Evolutionary conservation across 1,140 invertebrate species (phyloP), one percentile per base, ranked within the genome.

Genomic region (Drosophila chauvacae): DNA sequence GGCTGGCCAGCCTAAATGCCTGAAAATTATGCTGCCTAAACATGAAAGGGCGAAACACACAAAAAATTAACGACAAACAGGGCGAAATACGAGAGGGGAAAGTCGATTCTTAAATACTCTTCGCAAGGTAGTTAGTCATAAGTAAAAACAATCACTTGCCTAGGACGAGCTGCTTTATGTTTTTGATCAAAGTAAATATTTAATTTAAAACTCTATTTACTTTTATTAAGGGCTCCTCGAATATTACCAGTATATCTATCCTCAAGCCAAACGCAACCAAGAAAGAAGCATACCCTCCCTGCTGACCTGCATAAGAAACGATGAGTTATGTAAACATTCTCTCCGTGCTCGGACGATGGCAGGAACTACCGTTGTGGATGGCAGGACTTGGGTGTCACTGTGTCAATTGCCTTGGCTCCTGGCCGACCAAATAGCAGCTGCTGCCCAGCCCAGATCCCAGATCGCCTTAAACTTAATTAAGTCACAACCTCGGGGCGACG

Each of bases 21-120:
- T 78, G 81, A 90, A 88, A 88, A 90, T 88, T 88, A 88, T 85
- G 85, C 81, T 81, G 63, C 44, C 70, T 76, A 72, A 62, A 88
- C 85, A 90, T 85, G 85, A 90, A 88, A 79, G 41, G 81, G 60
- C 74, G 59, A 50, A 66, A 51, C n/a, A 75, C 47, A 53, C 37
- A 60, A 44, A 77, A 77, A 55, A 77, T 69, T 30, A 77, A 53
- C 55, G 44, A 47, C 56, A 53, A 48, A 23, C 30, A 44, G 33
- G 18, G 28, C 2, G 20, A 1, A 14, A 59, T 7, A 35, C 4
- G 0, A 4, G 1, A 0, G 9, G 7, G 0, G 0, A 16, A 50
- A 33, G 55, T 28, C 45, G 74, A 51, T 39, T 4, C 16, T 28
- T 4, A 0, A 50, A 83, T 80, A 42, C 61, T 0, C 80, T 83